A percentile compares a stretch with the other conserved stretches of the same genome.
Conservation (phyloP, 2,888 invertebrate genomes). For the Drosophila pegasa region DNA sequence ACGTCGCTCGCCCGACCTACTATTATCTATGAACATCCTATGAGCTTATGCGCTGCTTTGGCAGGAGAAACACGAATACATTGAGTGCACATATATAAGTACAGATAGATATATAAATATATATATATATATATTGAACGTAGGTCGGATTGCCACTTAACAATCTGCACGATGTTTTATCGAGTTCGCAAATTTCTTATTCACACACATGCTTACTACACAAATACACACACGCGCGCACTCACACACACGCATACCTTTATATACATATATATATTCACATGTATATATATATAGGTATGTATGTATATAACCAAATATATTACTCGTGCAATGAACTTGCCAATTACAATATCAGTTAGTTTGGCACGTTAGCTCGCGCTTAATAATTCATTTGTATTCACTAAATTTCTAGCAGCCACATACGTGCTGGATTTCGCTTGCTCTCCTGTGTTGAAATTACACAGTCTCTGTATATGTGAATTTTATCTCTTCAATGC, state of each 20-base stretch:
- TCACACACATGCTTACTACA: constrained; percentile 51
- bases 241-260: constrained; percentile 26
- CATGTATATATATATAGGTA: constrained; percentile 49
- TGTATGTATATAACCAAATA: constrained; percentile 72
- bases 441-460: constrained; percentile 56
- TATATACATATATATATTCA: constrained; percentile 44
- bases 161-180: constrained; percentile 63
- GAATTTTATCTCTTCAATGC: constrained; percentile 65
- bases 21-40: constrained; percentile 61
- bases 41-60: constrained; percentile 27
- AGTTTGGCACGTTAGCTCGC: constrained; percentile 18
- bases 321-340: constrained; percentile 79
- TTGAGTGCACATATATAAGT: constrained; percentile 8
- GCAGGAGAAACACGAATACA: constrained; percentile 46
- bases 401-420: constrained; percentile 33
- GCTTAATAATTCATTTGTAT: constrained; percentile 26
- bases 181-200: constrained; percentile 68
- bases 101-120: constrained; percentile 3
- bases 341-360: constrained; percentile 67
- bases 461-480: constrained; percentile 67
- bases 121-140: constrained; percentile 16
- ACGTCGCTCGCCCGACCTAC: constrained; percentile 64
- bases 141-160: constrained; percentile 42
- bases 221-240: constrained; percentile 35
- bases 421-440: constrained; percentile 45